Evolutionary conservation across 2,113 vertebrate genomes (phyloP), one percentile per base, ranked within the genome.

Genomic region (Microcebus lehilahytsara): DNA sequence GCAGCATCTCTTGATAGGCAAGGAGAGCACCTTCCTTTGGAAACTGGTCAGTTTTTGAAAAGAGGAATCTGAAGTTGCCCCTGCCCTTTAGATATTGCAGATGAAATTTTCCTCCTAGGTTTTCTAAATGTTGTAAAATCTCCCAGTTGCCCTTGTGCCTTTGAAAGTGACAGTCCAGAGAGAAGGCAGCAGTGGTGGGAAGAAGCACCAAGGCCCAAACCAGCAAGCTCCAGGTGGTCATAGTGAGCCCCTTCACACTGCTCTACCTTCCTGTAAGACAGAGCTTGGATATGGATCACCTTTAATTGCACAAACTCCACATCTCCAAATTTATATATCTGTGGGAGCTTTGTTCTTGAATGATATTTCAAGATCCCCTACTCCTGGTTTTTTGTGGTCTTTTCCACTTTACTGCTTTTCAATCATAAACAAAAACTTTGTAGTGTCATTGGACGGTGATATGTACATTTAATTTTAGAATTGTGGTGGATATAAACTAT

Each of bases 61-160:
- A 64, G 80, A 98, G 96, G 96, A 98, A 97, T 67, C 51, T 85
- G 77, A 78, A 98, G 60, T 84, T 66, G 1, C 0, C 97, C 75
- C 96, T 98, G 67, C 97, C 95, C 86, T 87, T 89, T 27, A 96
- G 78, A 91, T 93, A 96, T 17, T 67, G 81, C 30, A 64, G 93
- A 87, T 89, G 95, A 95, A 95, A 97, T 3, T 67, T 86, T 91
- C 89, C 64, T 58, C 95, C 91, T 91, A 98, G 95, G 83, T 93
- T 97, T 92, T 97, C 95, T 95, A 98, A 67, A 89, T 97, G 93
- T 30, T 20, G 32, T 95, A 96, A 94, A 94, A 91, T 97, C 78
- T 93, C 92, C 79, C 97, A 27, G 0, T 95, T 89, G 10, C 71
- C 30, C 69, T 94, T 96, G 69, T 49, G 97, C 85, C 77, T 92